Conservation (phyloP, 2,113 vertebrate genomes). For the Pseudopodoces humilis region DNA sequence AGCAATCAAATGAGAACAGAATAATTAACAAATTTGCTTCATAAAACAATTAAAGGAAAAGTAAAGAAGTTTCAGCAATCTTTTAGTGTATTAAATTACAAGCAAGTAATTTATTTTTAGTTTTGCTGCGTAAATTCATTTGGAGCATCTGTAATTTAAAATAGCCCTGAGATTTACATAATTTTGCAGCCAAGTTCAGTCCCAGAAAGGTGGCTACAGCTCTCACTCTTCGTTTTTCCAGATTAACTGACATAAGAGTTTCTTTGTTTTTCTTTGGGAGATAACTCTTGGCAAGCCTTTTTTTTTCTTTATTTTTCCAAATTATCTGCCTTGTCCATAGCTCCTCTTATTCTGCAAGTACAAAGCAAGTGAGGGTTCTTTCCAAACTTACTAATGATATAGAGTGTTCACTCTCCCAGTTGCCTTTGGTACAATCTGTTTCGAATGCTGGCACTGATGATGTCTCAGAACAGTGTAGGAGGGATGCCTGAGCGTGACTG, state of each 20-base stretch:
- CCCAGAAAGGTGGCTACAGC: neutral
- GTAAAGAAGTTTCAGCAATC: neutral
- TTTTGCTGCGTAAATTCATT: neutral
- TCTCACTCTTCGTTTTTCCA: neutral
- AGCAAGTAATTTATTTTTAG: neutral
- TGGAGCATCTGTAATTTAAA: neutral
- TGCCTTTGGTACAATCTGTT: slow-evolving; percentile 58
- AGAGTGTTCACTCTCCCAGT: slow-evolving; percentile 14
- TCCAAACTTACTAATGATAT: slow-evolving; percentile 31
- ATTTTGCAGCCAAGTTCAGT: neutral
- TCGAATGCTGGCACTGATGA: slow-evolving; percentile 36
- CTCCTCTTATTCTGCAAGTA: neutral
- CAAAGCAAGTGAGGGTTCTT: neutral
- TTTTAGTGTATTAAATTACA: neutral
- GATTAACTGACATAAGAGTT: neutral
- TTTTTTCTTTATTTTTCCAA: accelerated
- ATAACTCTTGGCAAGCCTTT: neutral
- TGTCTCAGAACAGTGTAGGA: slow-evolving; percentile 67
- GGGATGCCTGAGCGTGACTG: slow-evolving; percentile 57
- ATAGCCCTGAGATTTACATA: neutral
- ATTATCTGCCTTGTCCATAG: neutral
- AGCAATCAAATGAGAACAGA: neutral
- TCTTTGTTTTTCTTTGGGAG: neutral
- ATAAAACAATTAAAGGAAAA: neutral
- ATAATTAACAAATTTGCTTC: neutral